Base-by-base conservation (phyloP, 2,113 vertebrate species). In the Aplodontia rufa region DNA sequence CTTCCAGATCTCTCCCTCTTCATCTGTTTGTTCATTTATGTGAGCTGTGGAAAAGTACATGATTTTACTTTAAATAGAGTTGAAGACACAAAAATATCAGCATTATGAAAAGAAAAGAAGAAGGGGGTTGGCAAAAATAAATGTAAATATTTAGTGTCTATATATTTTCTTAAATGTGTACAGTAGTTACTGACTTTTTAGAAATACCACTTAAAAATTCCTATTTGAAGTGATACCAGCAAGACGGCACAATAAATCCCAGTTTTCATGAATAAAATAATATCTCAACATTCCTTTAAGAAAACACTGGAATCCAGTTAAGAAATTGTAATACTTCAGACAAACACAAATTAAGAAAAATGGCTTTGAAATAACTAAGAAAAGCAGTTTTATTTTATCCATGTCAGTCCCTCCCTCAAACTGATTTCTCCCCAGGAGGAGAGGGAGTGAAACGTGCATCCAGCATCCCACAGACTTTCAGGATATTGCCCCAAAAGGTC, bases 401-500 rank as follows among this genome's bases (percentile, higher is more conserved):
- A 8, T 26, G 28, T 35, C 47, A 37, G 11, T 9, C 24, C 32
- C 40, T 83, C 4, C 6, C 40, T 20, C 22, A 16, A 11, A 1
- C 9, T 79, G 9, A 40, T 55, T 84, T 58, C 40, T 83, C 47
- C 24, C 28, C 5, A 42, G 66, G 45, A 9, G 8, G 3, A 6
- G 42, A 32, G 0, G 13, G 14, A 86, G 49, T 37, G 22, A 58
- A 60, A 28, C 16, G 35, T 10, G 5, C 16, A 5, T 93, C 9
- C 11, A 3, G 13, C 13, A 60, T 26, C 19, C 47, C 60, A 17
- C 3, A 10, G n/a, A 42, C 19, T 55, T 87, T 45, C 24, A 55
- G 6, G 9, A 35, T 28, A 9, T 7, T 35, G 13, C 0, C 20
- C 5, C 2, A 3, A 9, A 40, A 5, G 24, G 0, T 12, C 35